Evolutionary conservation across 2,797 vertebrate species (phyloP), one percentile per base, ranked within the genome.

Genomic region (Petrocephalus schoutedeni): DNA sequence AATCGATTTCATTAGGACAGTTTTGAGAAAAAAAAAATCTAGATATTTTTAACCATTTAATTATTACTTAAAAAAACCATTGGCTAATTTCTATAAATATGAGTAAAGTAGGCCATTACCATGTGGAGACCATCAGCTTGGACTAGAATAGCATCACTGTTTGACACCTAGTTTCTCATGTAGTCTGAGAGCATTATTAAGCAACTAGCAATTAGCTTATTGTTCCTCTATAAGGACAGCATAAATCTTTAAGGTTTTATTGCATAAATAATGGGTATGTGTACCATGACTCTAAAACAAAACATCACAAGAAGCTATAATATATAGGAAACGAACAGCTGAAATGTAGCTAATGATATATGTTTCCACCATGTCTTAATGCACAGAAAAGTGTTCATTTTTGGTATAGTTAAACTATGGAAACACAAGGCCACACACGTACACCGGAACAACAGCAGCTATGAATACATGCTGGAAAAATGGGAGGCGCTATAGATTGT

Each of bases 11-110:
- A 86, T 86, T 57, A 85, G 54, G 53, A n/a, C 23, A 57, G 16
- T 85, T 85, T 57, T 57, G 83, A 64, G 1, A 16, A 84, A 84
- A 80, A 80, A 80, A 21, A 5, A 74, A 16, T 77, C 71, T 77
- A 80, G 74, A 80, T 80, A 45, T 80, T 49, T 80, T 49, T 80
- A 80, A 85, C 58, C 28, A 32, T 85, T 77, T 77, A 77, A 86
- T 86, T 56, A 56, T 67, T 67, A 86, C 59, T 58, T 56, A 58
- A 88, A 54, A 71, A 67, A 49, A 86, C 71, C 56, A 86, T 86
- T 86, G 67, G 86, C 71, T 58, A 85, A 80, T 71, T 87, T 86
- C 85, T 89, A 86, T 89, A 89, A 89, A 89, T 89, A 89, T 59
- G 36, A 56, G 51, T 41, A 56, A 89, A 86, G 54, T 89, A 82